Evolutionary conservation across 1,140 invertebrate species (phyloP).

Genomic region (Rhopalosiphum maidis): DNA sequence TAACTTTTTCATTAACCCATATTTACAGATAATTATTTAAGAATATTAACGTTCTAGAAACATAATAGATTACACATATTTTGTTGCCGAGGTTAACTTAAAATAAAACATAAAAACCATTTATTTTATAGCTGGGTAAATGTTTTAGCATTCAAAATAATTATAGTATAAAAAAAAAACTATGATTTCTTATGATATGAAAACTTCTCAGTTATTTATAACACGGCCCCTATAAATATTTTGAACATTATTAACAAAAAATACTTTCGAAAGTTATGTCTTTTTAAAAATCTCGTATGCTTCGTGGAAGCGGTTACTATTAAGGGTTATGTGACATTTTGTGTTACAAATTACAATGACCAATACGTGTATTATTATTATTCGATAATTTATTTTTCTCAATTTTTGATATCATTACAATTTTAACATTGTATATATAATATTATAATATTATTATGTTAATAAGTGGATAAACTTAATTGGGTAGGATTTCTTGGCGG

Average conservation of each 20-base stretch:
- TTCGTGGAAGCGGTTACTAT: neutral
- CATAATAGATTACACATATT: neutral
- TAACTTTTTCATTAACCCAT: neutral
- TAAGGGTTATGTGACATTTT: neutral
- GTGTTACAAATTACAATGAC: neutral
- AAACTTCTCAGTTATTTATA: neutral
- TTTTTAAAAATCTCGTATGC: neutral
- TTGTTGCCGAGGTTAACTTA: neutral
- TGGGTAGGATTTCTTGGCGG: neutral
- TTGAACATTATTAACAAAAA: neutral
- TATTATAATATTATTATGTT: neutral
- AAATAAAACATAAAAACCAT: neutral
- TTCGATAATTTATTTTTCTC: neutral
- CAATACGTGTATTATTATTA: neutral
- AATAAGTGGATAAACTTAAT: neutral
- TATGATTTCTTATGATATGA: too few species aligned
- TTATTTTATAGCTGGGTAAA: neutral
- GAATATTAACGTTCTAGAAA: neutral
- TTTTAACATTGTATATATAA: too few species aligned
- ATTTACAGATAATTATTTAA: neutral
- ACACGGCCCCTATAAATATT: neutral
- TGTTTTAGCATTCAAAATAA: neutral
- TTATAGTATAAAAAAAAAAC: neutral
- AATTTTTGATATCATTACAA: neutral
- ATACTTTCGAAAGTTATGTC: rapidly evolving